phyloP scores from a whole-genome alignment of 2,113 vertebrate species.

The Toxotes jaculatrix region DNA sequence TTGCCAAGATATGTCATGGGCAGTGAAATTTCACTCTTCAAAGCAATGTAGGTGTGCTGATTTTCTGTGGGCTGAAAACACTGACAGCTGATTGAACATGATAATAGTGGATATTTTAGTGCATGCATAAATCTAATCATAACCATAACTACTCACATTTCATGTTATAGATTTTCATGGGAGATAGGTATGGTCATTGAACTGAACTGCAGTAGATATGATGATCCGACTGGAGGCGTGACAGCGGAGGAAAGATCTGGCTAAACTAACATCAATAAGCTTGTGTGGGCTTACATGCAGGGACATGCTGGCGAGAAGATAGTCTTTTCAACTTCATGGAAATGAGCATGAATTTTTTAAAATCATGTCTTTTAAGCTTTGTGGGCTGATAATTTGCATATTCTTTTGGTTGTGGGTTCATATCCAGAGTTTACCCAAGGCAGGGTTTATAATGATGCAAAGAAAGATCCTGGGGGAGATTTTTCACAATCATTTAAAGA shows the following conservation, averaged over 20 bases:
- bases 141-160: not conserved
- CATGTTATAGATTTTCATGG: not conserved
- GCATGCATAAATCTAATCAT: not conserved
- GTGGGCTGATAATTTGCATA: constrained; percentile 46
- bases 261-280: constrained; percentile 23
- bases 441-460: not conserved
- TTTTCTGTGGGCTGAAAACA: not conserved
- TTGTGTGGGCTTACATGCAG: constrained; percentile 44
- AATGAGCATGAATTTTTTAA: constrained; percentile 39
- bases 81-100: not conserved
- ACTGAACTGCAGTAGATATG: not conserved
- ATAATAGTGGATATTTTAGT: not conserved
- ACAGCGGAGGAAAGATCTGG: constrained; percentile 1
- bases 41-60: not conserved
- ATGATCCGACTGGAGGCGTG: not conserved
- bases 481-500: not conserved
- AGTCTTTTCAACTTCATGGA: constrained; percentile 44
- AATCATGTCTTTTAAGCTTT: constrained; percentile 13
- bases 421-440: not conserved
- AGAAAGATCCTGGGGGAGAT: not conserved
- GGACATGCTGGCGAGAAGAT: constrained; percentile 26
- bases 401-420: not conserved
- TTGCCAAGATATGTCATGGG: not conserved
- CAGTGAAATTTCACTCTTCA: not conserved
- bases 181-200: not conserved